phyloP scores from a whole-genome alignment of 2,888 invertebrate species.

The Aspidapion aeneum region DNA sequence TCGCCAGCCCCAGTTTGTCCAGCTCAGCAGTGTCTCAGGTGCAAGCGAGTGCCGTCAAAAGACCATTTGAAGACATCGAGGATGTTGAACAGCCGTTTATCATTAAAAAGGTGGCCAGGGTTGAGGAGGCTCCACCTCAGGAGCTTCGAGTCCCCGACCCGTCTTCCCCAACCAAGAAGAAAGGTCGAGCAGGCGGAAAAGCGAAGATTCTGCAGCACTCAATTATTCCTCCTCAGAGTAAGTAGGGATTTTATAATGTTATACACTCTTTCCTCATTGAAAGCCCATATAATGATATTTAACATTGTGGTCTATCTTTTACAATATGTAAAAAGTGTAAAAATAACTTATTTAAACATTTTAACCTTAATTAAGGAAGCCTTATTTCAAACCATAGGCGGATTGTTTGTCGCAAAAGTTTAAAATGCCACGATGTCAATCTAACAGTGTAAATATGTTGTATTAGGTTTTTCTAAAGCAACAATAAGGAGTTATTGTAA shows the following conservation, averaged over 20 bases:
- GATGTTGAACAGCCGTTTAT: constrained; percentile 45
- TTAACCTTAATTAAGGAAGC: too few relatives aligned
- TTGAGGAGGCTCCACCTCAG: constrained; percentile 3
- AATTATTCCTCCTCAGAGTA: constrained; percentile 43
- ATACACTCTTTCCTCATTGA: too few relatives aligned
- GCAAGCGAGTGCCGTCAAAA: constrained; percentile 20
- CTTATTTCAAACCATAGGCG: too few relatives aligned
- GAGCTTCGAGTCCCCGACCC: not conserved
- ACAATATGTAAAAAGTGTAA: too few relatives aligned
- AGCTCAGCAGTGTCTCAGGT: not conserved
- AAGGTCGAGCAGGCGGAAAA: constrained; percentile 34
- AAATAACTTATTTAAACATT: too few relatives aligned
- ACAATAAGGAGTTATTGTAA: too few relatives aligned
- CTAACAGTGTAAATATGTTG: too few relatives aligned
- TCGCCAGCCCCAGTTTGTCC: not conserved
- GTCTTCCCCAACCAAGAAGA: not conserved
- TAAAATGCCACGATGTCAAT: too few relatives aligned
- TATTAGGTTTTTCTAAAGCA: too few relatives aligned
- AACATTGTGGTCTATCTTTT: too few relatives aligned
- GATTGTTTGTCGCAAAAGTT: too few relatives aligned
- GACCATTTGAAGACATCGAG: constrained; percentile 42
- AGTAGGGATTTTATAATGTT: not conserved
- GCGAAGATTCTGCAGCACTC: constrained; percentile 47
- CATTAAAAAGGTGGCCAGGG: constrained; percentile 33
- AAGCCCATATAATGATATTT: too few relatives aligned